These are phyloP conservation scores for Melinaea menophilus DNA, from an alignment of 2,888 invertebrate species.

Conservation along the genomic window DNA sequence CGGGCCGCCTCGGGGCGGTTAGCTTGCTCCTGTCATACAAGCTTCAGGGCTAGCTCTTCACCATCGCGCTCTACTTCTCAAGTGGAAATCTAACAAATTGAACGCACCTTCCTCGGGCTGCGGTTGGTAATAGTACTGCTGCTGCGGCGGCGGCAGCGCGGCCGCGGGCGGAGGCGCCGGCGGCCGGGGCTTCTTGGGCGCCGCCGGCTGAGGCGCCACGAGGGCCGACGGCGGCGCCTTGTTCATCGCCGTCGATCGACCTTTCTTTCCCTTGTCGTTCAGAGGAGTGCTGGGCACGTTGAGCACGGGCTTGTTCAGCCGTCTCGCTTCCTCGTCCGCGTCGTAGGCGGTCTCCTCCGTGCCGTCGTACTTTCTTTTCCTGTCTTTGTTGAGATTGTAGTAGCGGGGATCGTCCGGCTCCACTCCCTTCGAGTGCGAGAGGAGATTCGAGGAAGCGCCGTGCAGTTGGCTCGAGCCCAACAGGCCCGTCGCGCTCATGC, in stretches of 20 bases:
- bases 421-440: slow-evolving; percentile 62
- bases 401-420: slow-evolving; percentile 84
- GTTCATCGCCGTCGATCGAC: slow-evolving; percentile 48
- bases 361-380: slow-evolving; percentile 83
- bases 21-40: slow-evolving; percentile 79
- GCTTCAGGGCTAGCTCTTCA: slow-evolving; percentile 79
- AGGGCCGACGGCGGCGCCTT: slow-evolving; percentile 64
- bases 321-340: slow-evolving; percentile 74
- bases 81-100: slow-evolving; percentile 78
- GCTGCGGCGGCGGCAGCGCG: slow-evolving; percentile 68
- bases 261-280: slow-evolving; percentile 70
- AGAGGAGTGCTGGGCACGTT: slow-evolving; percentile 73
- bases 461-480: slow-evolving; percentile 69
- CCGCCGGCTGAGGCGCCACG: slow-evolving; percentile 68
- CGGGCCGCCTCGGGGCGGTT: slow-evolving; percentile 64
- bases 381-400: slow-evolving; percentile 84
- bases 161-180: slow-evolving; percentile 68
- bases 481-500: slow-evolving; percentile 65
- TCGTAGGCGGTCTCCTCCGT: slow-evolving; percentile 82
- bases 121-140: slow-evolving; percentile 77
- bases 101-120: slow-evolving; percentile 80
- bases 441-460: slow-evolving; percentile 56
- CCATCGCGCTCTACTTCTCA: slow-evolving; percentile 79
- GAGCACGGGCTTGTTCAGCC: slow-evolving; percentile 72
- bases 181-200: slow-evolving; percentile 69